Percentiles rank a stretch among this genome's conserved stretches.
These are phyloP conservation scores for Lepilemur ruficaudatus DNA, from an alignment of 2,797 vertebrate species.

Conservation along the genomic window DNA sequence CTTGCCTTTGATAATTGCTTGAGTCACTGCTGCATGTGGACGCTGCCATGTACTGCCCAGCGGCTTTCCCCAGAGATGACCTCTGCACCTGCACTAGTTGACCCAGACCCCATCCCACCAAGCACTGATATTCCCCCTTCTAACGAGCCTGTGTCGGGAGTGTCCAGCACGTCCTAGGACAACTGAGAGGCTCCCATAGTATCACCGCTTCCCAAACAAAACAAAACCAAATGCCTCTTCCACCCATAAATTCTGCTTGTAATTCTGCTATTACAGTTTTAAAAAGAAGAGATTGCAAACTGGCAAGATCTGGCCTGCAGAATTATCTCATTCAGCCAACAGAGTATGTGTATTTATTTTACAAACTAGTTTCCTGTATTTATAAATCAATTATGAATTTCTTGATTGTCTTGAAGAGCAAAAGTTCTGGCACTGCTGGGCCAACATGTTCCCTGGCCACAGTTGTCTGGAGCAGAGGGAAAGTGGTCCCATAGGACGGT, in stretches of 20 bases:
- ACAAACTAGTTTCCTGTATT: conserved; percentile 1
- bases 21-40: background rate
- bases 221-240: background rate
- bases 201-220: background rate
- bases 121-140: background rate
- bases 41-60: background rate
- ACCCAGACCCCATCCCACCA: background rate
- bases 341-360: background rate
- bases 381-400: background rate
- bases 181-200: background rate
- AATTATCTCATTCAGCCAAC: background rate
- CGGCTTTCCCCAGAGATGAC: background rate
- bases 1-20: background rate
- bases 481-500: background rate
- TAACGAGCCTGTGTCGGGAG: background rate
- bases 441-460: background rate
- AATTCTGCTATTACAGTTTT: background rate
- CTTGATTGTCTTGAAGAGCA: conserved; percentile 18
- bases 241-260: background rate
- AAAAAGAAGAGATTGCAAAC: background rate
- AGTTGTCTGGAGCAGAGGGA: background rate
- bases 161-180: background rate
- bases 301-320: background rate
- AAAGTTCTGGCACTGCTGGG: background rate
- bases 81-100: background rate